Conservation (phyloP, 92 coral and sea anemone genomes). For the Porites cylindrica region DNA sequence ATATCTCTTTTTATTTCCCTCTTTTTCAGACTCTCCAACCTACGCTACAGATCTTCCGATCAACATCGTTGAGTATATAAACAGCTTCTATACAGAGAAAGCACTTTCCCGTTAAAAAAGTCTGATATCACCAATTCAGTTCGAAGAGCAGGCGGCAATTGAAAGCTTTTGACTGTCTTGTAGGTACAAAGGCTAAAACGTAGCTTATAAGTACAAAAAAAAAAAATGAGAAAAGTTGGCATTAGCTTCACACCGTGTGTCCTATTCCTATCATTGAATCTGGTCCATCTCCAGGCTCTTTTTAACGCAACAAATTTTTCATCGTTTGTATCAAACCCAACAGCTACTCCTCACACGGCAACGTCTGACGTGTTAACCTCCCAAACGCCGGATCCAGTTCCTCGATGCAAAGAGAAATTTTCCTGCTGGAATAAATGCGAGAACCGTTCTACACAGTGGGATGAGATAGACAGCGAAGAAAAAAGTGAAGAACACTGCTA, state of each 20-base stretch:
- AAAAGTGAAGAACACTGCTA: constrained; percentile 61
- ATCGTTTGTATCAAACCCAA: background rate
- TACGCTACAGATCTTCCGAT: too few relatives aligned
- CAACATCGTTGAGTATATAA: too few relatives aligned
- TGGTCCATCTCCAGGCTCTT: background rate
- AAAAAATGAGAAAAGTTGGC: background rate
- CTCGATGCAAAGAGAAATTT: background rate
- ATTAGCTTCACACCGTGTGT: background rate
- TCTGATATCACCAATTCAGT: too few relatives aligned
- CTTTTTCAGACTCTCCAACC: too few relatives aligned
- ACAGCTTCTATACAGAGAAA: background rate
- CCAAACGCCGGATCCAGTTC: background rate
- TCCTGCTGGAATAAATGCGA: constrained; percentile 46
- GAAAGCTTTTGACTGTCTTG: constrained; percentile 3
- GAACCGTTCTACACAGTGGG: constrained; percentile 32
- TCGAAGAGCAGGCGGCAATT: background rate
- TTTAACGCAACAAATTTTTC: constrained; percentile 8
- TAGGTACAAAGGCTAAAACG: constrained; percentile 1
- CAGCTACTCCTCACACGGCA: constrained; percentile 17
- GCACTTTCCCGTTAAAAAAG: background rate
- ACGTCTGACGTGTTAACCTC: background rate
- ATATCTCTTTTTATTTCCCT: too few relatives aligned
- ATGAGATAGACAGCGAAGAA: background rate
- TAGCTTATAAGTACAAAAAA: background rate
- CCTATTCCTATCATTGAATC: background rate